Conservation (phyloP, 2,113 vertebrate genomes). For the Phaethornis superciliosus region DNA sequence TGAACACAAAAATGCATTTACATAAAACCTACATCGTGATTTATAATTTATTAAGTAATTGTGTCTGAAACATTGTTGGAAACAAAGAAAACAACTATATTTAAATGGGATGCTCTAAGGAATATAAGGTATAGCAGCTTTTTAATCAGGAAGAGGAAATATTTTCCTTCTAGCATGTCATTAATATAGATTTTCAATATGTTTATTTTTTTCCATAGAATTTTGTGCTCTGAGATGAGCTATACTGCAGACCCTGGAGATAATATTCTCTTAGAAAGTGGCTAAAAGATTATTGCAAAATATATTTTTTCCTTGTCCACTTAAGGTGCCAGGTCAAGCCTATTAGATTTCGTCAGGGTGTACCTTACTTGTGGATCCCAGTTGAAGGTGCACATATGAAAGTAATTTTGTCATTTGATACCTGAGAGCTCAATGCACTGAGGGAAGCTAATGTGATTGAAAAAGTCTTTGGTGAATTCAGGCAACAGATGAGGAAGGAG, state of each 20-base stretch:
- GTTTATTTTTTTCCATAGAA: background rate
- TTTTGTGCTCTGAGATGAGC: background rate
- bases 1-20: constrained; percentile 57
- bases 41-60: constrained; percentile 71
- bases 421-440: background rate
- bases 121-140: background rate
- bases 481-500: background rate
- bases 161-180: background rate
- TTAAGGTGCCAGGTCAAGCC: background rate
- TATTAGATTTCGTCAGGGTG: background rate
- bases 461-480: background rate
- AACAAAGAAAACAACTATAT: constrained; percentile 45
- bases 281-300: background rate
- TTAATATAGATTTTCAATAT: constrained; percentile 1
- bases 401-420: background rate
- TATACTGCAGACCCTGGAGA: background rate
- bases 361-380: background rate
- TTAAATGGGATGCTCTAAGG: constrained; percentile 7
- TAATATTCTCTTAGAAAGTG: background rate
- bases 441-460: background rate
- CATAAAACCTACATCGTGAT: constrained; percentile 43
- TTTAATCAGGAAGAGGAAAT: background rate
- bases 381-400: background rate
- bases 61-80: constrained; percentile 28
- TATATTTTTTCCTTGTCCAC: background rate